Conservation (phyloP, 1,140 invertebrate species). For the Mya arenaria region DNA sequence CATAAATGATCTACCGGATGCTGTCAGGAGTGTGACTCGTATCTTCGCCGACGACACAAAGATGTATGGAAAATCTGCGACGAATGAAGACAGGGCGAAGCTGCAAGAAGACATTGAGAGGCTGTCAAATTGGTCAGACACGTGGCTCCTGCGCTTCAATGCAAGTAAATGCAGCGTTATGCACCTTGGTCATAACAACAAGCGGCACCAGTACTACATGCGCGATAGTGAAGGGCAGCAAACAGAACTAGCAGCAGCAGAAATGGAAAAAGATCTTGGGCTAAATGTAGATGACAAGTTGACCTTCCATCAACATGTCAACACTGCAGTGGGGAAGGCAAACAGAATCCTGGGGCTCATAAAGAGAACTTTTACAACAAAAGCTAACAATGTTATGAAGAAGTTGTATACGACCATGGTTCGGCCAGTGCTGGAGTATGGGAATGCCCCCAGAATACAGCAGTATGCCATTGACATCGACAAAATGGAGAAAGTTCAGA, state of each 20-base stretch:
- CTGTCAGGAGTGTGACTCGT: not conserved
- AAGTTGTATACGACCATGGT: not conserved
- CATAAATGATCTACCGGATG: slow-evolving; percentile 16
- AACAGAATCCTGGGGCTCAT: slow-evolving; percentile 1
- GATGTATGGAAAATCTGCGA: not conserved
- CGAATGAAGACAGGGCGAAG: not conserved
- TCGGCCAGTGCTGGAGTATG: slow-evolving; percentile 74
- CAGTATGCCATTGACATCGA: too few species aligned
- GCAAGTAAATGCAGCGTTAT: not conserved
- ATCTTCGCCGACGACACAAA: slow-evolving; percentile 27
- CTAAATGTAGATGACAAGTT: slow-evolving; percentile 1
- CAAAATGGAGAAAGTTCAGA: too few species aligned
- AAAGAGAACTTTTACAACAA: not conserved
- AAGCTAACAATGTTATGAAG: not conserved
- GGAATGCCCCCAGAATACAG: too few species aligned
- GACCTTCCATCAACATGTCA: slow-evolving; percentile 5
- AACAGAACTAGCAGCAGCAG: not conserved
- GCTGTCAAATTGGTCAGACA: not conserved
- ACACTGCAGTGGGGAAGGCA: not conserved
- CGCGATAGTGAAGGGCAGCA: not conserved
- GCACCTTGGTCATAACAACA: not conserved
- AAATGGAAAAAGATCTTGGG: not conserved
- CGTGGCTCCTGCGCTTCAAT: slow-evolving; percentile 8
- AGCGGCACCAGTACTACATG: not conserved
- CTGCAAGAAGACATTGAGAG: not conserved